Percentiles rank a stretch among this genome's conserved stretches.
These are phyloP conservation scores for Neosilurus mollespiculum DNA, from an alignment of 2,797 vertebrate genomes.

Conservation along the genomic window DNA sequence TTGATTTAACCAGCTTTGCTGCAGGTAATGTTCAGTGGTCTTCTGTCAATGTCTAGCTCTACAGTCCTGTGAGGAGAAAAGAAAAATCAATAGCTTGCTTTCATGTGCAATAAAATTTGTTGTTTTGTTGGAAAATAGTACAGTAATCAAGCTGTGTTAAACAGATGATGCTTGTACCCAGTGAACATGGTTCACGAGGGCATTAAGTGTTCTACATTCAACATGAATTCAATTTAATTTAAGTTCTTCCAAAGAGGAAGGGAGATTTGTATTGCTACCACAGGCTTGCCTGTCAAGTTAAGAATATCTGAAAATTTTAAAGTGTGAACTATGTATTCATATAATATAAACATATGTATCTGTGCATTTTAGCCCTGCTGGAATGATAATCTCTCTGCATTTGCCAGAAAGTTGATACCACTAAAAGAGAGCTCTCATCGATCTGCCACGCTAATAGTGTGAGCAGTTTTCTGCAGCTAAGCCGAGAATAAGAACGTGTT, in stretches of 20 bases:
- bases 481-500: constrained; percentile 43
- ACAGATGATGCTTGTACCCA: constrained; percentile 52
- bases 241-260: background rate
- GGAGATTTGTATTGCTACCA: background rate
- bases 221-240: constrained; percentile 17
- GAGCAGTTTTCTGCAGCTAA: constrained; percentile 30
- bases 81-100: constrained; percentile 62
- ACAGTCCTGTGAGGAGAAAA: constrained; percentile 43
- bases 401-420: constrained; percentile 26
- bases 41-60: constrained; percentile 56
- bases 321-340: background rate
- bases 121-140: constrained; percentile 53
- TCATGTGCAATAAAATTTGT: constrained; percentile 63
- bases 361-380: no score
- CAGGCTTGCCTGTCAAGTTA: background rate
- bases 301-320: background rate
- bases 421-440: constrained; percentile 19
- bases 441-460: constrained; percentile 39
- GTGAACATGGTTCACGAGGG: constrained; percentile 41
- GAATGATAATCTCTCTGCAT: constrained; percentile 6
- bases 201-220: constrained; percentile 41
- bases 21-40: constrained; percentile 61
- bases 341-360: no score
- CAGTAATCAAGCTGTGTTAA: constrained; percentile 56
- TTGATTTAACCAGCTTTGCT: constrained; percentile 64